Evolutionary conservation across 2,113 vertebrate genomes (phyloP), one percentile per base, ranked within the genome.

Genomic region (Notothenia coriiceps): DNA sequence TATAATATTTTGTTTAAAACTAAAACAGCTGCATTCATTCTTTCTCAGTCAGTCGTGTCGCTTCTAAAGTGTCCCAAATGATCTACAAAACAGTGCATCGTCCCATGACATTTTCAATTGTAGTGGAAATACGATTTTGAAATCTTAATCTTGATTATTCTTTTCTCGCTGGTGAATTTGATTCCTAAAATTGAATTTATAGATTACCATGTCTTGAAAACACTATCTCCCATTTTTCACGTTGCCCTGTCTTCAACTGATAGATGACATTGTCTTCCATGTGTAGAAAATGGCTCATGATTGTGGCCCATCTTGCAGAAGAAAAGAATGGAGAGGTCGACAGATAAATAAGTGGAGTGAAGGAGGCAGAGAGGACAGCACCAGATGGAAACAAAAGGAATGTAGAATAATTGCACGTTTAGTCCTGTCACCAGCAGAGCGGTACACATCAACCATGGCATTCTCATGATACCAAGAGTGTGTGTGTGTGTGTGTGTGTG

Each of bases 391-490:
- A 89, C 80, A 86, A 88, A 92, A 84, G 63, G 59, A 88, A 84
- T 60, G 51, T 72, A 77, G 64, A 86, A 90, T 92, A 92, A 93
- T 93, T 88, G 82, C 72, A 75, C 74, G 46, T 91, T 93, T 90
- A 86, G 79, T 80, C 82, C 79, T 85, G 87, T 91, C 89, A 85
- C 71, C 55, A 80, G 60, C 70, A 14, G 60, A 87, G 76, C 50
- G 9, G 61, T 47, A 54, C n/a, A 17, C 85, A 86, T 87, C 84
- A 89, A 67, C 87, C 59, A 65, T 63, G 55, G 56, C 83, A 63
- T 84, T 83, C 63, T 82, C 87, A 75, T 75, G 70, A 76, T 85
- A 54, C 76, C n/a, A n/a, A n/a, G n/a, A n/a, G 46, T 49, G 47
- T 49, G 47, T 15, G 47, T 15, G 13, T 49, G 47, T 14, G 12